A percentile compares a stretch with the other conserved stretches of the same genome.
phyloP scores from a whole-genome alignment of 2,888 invertebrate species.

The Pachycephus smyrnensis region DNA sequence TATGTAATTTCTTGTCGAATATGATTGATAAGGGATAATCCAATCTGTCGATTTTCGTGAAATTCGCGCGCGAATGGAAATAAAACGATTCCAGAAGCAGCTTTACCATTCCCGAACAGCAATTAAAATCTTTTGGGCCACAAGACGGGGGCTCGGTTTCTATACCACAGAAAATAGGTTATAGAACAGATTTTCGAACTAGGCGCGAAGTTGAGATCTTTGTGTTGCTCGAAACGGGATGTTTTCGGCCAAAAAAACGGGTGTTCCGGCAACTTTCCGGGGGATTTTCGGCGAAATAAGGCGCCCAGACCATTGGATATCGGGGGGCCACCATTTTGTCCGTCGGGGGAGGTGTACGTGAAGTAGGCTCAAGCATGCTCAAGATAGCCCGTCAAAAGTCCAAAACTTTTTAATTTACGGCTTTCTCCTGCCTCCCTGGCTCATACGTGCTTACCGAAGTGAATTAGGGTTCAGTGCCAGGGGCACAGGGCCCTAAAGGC shows the following conservation, averaged over 20 bases:
- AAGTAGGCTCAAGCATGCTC: constrained; percentile 64
- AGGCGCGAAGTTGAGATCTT: constrained; percentile 16
- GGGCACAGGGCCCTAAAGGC: constrained; percentile 17
- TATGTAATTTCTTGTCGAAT: constrained; percentile 1
- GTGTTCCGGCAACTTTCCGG: constrained; percentile 32
- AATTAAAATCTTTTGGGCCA: constrained; percentile 55
- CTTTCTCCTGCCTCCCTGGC: constrained; percentile 10
- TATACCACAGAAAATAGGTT: constrained; percentile 54
- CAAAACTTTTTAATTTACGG: constrained; percentile 33
- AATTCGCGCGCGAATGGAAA: constrained; percentile 13
- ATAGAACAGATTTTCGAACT: constrained; percentile 40
- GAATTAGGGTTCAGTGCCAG: constrained; percentile 22
- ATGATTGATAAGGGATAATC: neutral
- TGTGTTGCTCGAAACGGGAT: constrained; percentile 28
- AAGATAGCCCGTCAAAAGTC: constrained; percentile 59
- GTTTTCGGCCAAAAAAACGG: constrained; percentile 25
- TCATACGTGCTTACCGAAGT: constrained; percentile 27
- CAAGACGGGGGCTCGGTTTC: constrained; percentile 47
- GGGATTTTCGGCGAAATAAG: constrained; percentile 51
- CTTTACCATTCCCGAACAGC: constrained; percentile 47
- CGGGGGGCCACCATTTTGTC: constrained; percentile 68
- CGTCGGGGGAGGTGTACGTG: constrained; percentile 67
- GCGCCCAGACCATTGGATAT: constrained; percentile 57
- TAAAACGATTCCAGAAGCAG: constrained; percentile 30
- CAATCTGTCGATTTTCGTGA: neutral